Evolutionary conservation across 2,113 vertebrate genomes (phyloP).

Genomic region (Paralichthys olivaceus): DNA sequence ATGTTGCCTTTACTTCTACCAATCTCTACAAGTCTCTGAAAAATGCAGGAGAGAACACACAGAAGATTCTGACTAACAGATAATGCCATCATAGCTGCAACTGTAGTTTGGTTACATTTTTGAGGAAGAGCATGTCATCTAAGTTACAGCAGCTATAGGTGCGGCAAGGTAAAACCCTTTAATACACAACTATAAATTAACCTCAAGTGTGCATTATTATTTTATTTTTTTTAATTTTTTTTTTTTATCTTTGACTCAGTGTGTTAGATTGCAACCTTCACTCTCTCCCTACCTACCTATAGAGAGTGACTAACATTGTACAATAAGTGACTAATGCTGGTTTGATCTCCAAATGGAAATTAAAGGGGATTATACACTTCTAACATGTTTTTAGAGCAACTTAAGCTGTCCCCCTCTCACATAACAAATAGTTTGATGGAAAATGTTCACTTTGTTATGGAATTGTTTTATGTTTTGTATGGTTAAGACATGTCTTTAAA

Average conservation of each 20-base stretch:
- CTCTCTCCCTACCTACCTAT: background rate
- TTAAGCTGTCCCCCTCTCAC: background rate
- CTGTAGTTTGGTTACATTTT: background rate
- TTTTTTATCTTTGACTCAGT: background rate
- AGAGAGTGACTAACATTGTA: conserved; percentile 33
- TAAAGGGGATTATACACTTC: conserved; percentile 5
- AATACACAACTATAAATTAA: background rate
- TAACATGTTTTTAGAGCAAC: background rate
- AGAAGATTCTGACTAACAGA: background rate
- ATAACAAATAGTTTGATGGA: too few relatives aligned
- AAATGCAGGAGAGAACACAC: background rate
- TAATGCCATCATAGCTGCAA: background rate
- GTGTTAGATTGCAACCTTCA: background rate
- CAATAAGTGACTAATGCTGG: conserved; percentile 30
- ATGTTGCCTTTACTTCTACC: background rate
- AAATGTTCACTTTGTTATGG: too few relatives aligned
- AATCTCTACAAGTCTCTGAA: background rate
- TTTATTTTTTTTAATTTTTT: background rate
- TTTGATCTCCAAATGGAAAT: conserved; percentile 32
- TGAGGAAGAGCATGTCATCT: background rate
- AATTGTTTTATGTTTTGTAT: too few relatives aligned
- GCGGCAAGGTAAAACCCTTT: background rate
- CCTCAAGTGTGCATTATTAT: background rate
- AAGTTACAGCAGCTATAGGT: background rate
- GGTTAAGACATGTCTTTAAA: background rate